Percentiles rank a stretch among this genome's conserved stretches.
Conservation (phyloP, 2,888 invertebrate species). For the Eledone cirrhosa region DNA sequence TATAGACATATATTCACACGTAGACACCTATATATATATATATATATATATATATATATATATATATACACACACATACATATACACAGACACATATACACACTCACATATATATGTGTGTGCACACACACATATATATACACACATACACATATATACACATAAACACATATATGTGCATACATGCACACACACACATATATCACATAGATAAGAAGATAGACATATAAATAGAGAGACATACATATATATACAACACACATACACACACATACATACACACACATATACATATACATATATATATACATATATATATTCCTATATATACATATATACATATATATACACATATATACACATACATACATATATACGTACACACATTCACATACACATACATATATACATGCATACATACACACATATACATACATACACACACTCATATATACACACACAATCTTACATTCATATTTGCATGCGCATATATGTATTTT, state of each 20-base stretch:
- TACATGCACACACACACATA: background rate
- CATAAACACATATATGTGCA: no score
- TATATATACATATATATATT: no score
- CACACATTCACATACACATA: background rate
- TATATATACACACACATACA: background rate
- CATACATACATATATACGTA: background rate
- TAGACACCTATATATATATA: background rate
- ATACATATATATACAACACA: constrained; percentile 17
- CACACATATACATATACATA: background rate
- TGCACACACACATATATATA: no score
- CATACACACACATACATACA: background rate
- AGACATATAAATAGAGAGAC: background rate
- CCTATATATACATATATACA: background rate
- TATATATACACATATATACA: background rate
- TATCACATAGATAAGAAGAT: no score
- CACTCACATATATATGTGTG: background rate
- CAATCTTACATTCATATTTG: no score
- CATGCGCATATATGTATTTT: no score
- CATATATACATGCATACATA: background rate
- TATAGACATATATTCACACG: no score
- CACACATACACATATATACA: no score
- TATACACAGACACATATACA: background rate
- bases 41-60: background rate
- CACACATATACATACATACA: background rate
- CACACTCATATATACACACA: no score